Evolutionary conservation across 2,888 invertebrate species (phyloP).

Genomic region (Orthonychiurus folsomi): DNA sequence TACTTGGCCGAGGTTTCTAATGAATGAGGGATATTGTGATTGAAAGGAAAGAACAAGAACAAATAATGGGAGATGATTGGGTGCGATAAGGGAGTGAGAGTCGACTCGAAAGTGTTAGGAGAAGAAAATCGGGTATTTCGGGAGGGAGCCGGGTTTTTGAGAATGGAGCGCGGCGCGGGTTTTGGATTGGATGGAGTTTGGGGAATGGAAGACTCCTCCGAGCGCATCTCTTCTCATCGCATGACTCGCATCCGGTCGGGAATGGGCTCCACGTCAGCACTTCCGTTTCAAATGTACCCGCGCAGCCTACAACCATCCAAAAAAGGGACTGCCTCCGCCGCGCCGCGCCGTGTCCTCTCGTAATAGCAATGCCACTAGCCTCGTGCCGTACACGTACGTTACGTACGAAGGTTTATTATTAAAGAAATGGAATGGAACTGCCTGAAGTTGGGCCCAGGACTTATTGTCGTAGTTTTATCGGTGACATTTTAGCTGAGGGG

Average conservation of each 20-base stretch:
- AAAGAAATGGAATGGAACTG: background rate
- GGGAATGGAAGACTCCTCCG: constrained; percentile 14
- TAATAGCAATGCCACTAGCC: background rate
- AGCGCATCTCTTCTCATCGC: constrained; percentile 38
- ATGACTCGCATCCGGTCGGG: constrained; percentile 41
- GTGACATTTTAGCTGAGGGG: background rate
- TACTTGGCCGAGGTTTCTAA: background rate
- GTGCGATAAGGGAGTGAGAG: constrained; percentile 10
- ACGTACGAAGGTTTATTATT: background rate
- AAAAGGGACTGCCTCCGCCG: background rate
- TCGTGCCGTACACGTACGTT: no score
- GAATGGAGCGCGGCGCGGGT: constrained; percentile 7
- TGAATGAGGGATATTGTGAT: background rate
- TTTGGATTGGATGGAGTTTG: constrained; percentile 17
- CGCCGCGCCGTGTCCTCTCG: no score
- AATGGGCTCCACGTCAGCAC: constrained; percentile 41
- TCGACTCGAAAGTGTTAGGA: constrained; percentile 2
- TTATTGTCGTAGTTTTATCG: background rate
- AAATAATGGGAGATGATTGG: constrained; percentile 19
- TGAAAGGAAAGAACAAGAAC: constrained; percentile 15
- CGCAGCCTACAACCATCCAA: background rate
- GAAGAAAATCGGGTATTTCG: constrained; percentile 4
- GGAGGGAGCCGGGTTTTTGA: background rate
- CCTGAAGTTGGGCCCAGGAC: background rate
- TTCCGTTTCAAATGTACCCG: constrained; percentile 22